A percentile compares a stretch with the other conserved stretches of the same genome.
Evolutionary conservation across 2,888 invertebrate species (phyloP).

Genomic region (Morinoia aosen): DNA sequence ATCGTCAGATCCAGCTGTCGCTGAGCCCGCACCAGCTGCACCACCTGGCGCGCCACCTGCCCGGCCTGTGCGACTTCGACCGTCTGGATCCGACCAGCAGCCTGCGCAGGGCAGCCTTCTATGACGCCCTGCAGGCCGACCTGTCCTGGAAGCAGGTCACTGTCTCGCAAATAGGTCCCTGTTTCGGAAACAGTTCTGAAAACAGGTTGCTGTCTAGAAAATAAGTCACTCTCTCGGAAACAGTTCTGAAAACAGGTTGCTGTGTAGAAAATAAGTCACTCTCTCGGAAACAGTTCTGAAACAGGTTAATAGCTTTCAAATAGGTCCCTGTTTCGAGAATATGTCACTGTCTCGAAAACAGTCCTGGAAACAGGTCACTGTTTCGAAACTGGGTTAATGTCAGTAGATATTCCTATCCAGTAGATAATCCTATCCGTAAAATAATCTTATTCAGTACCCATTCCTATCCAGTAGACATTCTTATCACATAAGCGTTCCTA

Average conservation of each 20-base stretch:
- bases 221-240: no score
- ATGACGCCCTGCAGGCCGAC: neutral
- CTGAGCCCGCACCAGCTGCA: conserved; percentile 9
- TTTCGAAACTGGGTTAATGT: no score
- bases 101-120: conserved; percentile 14
- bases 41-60: conserved; percentile 11
- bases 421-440: no score
- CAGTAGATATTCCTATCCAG: no score
- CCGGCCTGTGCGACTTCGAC: conserved; percentile 22
- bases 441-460: no score
- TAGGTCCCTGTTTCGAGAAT: no score
- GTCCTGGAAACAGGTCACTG: no score
- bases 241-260: neutral
- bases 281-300: no score
- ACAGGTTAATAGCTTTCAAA: neutral
- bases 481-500: no score
- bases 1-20: neutral
- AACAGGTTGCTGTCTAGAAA: neutral
- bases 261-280: neutral
- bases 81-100: neutral
- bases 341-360: no score
- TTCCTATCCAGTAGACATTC: no score
- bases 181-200: no score
- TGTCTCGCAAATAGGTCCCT: neutral
- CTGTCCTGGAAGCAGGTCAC: conserved; percentile 28